Evolutionary conservation across 2,797 vertebrate species (phyloP).

Genomic region (Halcyon badia): DNA sequence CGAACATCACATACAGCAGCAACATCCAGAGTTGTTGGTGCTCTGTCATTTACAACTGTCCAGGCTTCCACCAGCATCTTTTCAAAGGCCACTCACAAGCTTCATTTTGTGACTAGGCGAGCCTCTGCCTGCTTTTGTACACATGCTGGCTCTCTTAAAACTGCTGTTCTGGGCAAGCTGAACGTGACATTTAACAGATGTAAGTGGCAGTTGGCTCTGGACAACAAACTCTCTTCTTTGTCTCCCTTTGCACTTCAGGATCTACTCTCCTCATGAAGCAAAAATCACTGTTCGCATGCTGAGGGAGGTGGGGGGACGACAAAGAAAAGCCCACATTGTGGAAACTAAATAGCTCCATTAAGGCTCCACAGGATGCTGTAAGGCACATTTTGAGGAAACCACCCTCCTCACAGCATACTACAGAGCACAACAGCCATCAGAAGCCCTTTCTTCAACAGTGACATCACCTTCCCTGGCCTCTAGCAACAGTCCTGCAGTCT

Average conservation of each 20-base stretch:
- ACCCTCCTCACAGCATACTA: background rate
- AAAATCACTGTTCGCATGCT: background rate
- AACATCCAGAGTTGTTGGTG: background rate
- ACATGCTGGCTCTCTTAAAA: background rate
- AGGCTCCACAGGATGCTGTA: background rate
- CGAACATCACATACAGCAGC: background rate
- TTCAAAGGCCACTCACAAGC: background rate
- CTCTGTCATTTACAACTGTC: background rate
- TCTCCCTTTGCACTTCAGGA: background rate
- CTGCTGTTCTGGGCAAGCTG: background rate
- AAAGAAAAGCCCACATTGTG: background rate
- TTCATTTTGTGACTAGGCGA: background rate
- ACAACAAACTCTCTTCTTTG: background rate
- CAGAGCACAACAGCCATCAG: background rate
- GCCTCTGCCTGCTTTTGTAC: background rate
- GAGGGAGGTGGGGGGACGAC: background rate
- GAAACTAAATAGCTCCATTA: slow-evolving; percentile 17
- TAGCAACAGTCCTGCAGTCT: background rate
- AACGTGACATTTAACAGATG: background rate
- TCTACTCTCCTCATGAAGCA: background rate
- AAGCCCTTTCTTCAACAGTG: background rate
- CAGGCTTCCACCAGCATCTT: background rate
- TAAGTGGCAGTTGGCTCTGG: background rate
- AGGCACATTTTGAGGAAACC: background rate
- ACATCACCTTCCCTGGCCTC: background rate